Evolutionary conservation across 2,888 invertebrate species (phyloP), one percentile per base, ranked within the genome.

Genomic region (Onthophagus sagittarius): DNA sequence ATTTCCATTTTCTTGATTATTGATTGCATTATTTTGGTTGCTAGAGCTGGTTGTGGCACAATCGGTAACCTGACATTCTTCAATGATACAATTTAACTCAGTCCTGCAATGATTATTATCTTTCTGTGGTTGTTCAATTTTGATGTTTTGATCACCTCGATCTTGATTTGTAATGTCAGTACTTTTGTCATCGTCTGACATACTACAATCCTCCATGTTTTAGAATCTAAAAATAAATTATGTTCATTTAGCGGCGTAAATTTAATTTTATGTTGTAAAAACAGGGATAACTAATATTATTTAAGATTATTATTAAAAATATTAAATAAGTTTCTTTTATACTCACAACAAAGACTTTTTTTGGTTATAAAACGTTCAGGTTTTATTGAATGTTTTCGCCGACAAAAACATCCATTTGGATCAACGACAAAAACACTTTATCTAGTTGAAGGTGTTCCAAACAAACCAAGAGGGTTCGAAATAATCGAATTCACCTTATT

Each of bases 191-290:
- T 78, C 79, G 71, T 79, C 78, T 74, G 79, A 77, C 76, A 78
- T 77, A 71, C 73, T 77, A 76, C 77, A 78, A 77, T 80, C 79
- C 76, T 80, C 80, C 80, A 80, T 79, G 76, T 77, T 77, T 77
- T 23, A 23, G 1, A 77, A 78, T 80, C 80, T 80, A 80, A 80
- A 80, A 80, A 80, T 80, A 80, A 78, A 77, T 23, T 23, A 3
- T 23, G 69, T 70, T 32, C 39, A 4, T 53, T 53, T 65, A 76
- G 75, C 77, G 76, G 74, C 78, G 77, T 73, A 77, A 74, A 75
- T 77, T 71, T 72, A 9, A 67, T 64, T 64, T 64, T 23, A 23
- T 3, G 3, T 23, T 23, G 23, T 3, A 23, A 23, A 2, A 3
- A 23, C 23, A 23, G 23, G 2, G 2, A 2, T 23, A 23, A 23